A percentile compares a stretch with the other conserved stretches of the same genome.
Evolutionary conservation across 2,797 vertebrate species (phyloP).

Genomic region (Adrianichthys oophorus): DNA sequence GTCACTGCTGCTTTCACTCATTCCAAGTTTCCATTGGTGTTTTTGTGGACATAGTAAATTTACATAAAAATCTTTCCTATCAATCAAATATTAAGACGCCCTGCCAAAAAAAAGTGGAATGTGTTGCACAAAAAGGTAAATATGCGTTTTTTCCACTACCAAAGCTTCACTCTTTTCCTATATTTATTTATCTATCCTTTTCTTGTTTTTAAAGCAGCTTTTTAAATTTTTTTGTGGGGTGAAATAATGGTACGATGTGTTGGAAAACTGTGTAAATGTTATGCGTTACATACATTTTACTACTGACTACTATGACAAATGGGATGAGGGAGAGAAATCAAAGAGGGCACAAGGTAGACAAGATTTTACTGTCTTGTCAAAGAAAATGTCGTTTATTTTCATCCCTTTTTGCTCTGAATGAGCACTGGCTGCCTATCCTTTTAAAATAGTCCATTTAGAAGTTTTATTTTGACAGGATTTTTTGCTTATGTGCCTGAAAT

Average conservation of each 20-base stretch:
- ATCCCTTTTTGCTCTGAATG: conserved; percentile 14
- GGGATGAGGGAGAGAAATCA: conserved; percentile 34
- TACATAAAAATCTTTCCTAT: not conserved
- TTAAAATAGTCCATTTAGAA: conserved; percentile 7
- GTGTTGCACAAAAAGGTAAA: conserved; percentile 22
- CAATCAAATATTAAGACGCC: conserved; percentile 1
- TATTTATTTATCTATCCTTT: conserved; percentile 13
- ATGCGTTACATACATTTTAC: conserved; percentile 53
- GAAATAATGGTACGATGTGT: conserved; percentile 37
- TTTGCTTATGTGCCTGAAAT: no score
- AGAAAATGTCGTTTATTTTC: conserved; percentile 8
- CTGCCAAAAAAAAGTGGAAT: no score
- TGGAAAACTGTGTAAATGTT: conserved; percentile 43
- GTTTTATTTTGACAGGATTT: no score
- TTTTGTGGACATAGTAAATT: conserved; percentile 6
- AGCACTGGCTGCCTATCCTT: conserved; percentile 62
- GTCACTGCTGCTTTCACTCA: conserved; percentile 20
- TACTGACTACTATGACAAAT: conserved; percentile 67
- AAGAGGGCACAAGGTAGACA: not conserved
- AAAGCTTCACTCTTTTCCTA: conserved; percentile 4
- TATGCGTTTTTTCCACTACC: conserved; percentile 32
- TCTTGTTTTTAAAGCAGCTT: not conserved
- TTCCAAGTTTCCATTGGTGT: conserved; percentile 8
- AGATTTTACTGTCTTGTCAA: conserved; percentile 5
- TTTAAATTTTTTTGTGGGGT: conserved; percentile 10